A percentile compares a stretch with the other conserved stretches of the same genome.
Evolutionary conservation across 2,888 invertebrate genomes (phyloP).

Genomic region (Drosophila falleni): DNA sequence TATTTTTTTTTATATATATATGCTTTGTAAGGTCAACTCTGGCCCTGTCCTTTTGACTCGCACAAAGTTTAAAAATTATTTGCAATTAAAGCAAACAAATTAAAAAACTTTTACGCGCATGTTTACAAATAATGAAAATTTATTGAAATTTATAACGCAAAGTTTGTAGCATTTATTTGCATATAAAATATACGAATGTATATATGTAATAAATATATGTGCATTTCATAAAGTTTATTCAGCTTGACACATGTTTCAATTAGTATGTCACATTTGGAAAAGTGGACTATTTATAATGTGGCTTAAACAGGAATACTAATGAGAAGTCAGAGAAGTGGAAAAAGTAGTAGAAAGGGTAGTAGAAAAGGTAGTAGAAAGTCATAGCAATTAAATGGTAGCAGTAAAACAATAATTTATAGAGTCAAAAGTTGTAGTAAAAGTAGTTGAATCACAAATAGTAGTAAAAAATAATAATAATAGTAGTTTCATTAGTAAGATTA

Average conservation of each 20-base stretch:
- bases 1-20: conserved; percentile 39
- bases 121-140: conserved; percentile 68
- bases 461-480: too few relatives aligned
- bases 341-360: background rate
- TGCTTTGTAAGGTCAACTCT: conserved; percentile 57
- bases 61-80: conserved; percentile 70
- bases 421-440: too few relatives aligned
- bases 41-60: conserved; percentile 29
- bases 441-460: too few relatives aligned
- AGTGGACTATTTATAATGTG: conserved; percentile 2
- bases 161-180: conserved; percentile 37
- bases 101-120: conserved; percentile 68
- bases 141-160: conserved; percentile 57
- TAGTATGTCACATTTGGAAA: conserved; percentile 22
- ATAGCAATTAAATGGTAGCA: background rate
- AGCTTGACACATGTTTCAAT: conserved; percentile 49
- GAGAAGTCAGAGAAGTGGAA: background rate
- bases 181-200: conserved; percentile 29
- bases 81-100: conserved; percentile 82
- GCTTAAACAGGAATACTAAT: background rate
- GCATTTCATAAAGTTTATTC: conserved; percentile 25
- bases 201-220: background rate
- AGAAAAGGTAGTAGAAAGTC: background rate
- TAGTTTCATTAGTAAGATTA: background rate
- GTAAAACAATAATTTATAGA: too few relatives aligned